These are phyloP conservation scores for Oncorhynchus keta DNA, from an alignment of 2,113 vertebrate genomes.

Conservation along the genomic window DNA sequence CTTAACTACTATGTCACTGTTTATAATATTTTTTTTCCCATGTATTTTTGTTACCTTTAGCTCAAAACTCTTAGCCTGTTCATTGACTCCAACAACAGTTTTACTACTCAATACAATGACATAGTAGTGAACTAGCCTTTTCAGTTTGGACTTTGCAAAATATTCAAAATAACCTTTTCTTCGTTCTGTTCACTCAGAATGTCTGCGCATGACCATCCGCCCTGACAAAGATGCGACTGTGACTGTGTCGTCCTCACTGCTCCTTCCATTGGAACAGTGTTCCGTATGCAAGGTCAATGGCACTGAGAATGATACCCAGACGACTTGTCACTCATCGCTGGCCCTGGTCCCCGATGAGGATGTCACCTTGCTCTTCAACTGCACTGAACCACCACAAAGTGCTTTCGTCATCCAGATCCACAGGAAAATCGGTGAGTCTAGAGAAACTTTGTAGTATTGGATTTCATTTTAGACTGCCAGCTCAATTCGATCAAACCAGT, in stretches of 20 bases:
- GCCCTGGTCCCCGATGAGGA: constrained; percentile 66
- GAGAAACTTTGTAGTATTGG: neutral
- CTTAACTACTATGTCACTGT: neutral
- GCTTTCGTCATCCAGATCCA: constrained; percentile 67
- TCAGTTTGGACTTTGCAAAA: no score
- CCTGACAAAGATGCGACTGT: constrained; percentile 51
- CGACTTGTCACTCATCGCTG: constrained; percentile 42
- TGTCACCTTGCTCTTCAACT: constrained; percentile 70
- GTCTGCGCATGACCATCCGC: constrained; percentile 52
- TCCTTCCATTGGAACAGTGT: constrained; percentile 42
- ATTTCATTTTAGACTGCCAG: neutral
- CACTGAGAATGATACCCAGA: neutral
- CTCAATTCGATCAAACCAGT: neutral
- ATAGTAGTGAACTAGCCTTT: no score
- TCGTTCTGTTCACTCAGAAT: constrained; percentile 54
- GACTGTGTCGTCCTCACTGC: constrained; percentile 34
- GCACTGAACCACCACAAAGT: constrained; percentile 60
- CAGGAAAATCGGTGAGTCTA: constrained; percentile 76
- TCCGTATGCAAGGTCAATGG: constrained; percentile 35
- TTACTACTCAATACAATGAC: no score
- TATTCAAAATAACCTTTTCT: no score
- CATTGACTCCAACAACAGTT: no score
- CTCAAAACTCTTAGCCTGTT: no score
- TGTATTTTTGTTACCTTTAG: no score
- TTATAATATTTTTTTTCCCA: no score